Evolutionary conservation across 2,888 invertebrate species (phyloP).

Genomic region (Laothoe populi): DNA sequence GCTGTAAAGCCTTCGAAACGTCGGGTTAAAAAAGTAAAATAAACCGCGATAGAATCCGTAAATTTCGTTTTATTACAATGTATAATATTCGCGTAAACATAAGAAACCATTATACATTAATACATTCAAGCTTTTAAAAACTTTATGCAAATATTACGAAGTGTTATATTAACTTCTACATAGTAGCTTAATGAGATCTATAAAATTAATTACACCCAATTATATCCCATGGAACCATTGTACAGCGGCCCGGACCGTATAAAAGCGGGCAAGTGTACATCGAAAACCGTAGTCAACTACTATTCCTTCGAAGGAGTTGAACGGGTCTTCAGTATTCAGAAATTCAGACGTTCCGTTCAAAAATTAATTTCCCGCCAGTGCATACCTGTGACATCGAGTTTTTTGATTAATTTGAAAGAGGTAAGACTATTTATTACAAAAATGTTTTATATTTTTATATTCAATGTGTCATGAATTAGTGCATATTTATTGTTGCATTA

Average conservation of each 20-base stretch:
- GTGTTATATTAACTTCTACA: background rate
- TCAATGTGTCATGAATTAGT: no score
- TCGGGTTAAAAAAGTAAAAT: no score
- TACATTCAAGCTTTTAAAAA: background rate
- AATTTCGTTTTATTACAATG: no score
- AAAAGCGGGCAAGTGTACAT: slow-evolving; percentile 45
- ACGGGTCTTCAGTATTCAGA: slow-evolving; percentile 34
- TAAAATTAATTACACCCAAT: slow-evolving; percentile 17
- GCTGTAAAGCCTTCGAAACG: no score
- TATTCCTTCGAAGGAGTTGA: slow-evolving; percentile 46
- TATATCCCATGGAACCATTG: slow-evolving; percentile 40
- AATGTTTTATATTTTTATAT: background rate
- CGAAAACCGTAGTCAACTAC: slow-evolving; percentile 53
- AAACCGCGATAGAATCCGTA: no score
- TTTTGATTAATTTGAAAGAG: slow-evolving; percentile 20
- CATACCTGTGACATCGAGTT: slow-evolving; percentile 24
- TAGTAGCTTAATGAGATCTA: background rate
- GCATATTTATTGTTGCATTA: no score
- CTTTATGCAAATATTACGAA: background rate
- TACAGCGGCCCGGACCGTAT: slow-evolving; percentile 50
- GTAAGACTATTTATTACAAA: slow-evolving; percentile 6
- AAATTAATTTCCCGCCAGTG: slow-evolving; percentile 36
- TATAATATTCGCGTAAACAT: no score
- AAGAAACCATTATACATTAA: no score
- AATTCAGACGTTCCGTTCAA: slow-evolving; percentile 28